Evolutionary conservation across 2,888 invertebrate species (phyloP), one percentile per base, ranked within the genome.

Genomic region (Lasioglossum zephyrum): DNA sequence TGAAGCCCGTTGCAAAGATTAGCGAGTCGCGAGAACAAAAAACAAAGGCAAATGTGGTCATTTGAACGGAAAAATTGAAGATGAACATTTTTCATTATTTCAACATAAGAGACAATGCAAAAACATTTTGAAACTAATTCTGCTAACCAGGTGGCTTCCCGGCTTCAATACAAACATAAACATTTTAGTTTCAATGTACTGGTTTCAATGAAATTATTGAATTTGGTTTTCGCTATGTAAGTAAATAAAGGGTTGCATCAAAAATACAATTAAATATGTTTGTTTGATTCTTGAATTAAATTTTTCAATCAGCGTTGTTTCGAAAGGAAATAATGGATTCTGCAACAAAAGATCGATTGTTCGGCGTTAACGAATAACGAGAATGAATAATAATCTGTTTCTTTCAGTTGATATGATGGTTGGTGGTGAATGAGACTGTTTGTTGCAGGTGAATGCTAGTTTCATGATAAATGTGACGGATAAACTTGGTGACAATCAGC

Each of bases 371-470:
- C n/a, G 16, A 31, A 31, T 31, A 63, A 31, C 16, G 2, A 16
- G 2, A 31, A 26, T 63, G 2, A 63, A 16, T 26, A 31, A 5
- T 31, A 2, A 26, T 5, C 13, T 13, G 13, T 9, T 26, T 60
- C 1, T 60, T 60, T 11, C 11, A 26, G 57, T 26, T 31, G 26
- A 1, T 31, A 22, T 53, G 22, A 13, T 57, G 11, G 11, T 57
- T 11, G 4, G n/a, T 11, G 3, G 57, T 49, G 5, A 73, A 70
- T 8, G 26, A 41, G 47, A 60, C 78, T 81, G 73, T 53, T 16
- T 63, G 11, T 90, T 86, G 39, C 92, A 95, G 95, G 93, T 95
- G 57, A 95, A 95, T 80, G 91, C 95, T 76, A 95, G 94, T 84
- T 94, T 85, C 81, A 77, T 92, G 11, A 90, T 87, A 63, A 92